Base-by-base conservation (phyloP, 2,113 vertebrate genomes). In the Ctenodactylus gundi region DNA sequence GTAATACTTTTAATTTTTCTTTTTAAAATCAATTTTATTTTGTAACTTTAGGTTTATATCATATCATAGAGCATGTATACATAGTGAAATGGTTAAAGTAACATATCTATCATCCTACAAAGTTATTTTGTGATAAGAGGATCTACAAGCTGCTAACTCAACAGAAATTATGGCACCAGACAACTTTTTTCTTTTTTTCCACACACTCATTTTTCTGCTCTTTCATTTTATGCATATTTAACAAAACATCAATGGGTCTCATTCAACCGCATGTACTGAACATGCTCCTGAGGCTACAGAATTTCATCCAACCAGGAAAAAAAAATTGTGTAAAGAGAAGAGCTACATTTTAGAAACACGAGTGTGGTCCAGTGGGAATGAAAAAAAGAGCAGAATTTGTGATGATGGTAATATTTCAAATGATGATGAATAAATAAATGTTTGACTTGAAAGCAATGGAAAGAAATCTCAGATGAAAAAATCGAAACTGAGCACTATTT, bases 341-440 rank as follows among this genome's bases (percentile, higher is more conserved):
- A 72, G 44, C 7, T 39, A 3, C 7, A 34, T 12, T 94, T 73
- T 15, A 4, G 29, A 88, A 75, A 23, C 8, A 70, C 18, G 20
- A 5, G 0, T 51, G 0, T 34, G 18, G 34, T 67, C 39, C 4
- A 6, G 0, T 21, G 12, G 21, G 10, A 7, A 49, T 25, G 0
- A 53, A 58, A 58, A 85, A n/a, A n/a, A 86, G 6, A 64, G 6
- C 7, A 57, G 21, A 88, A 29, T 82, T 85, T 53, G 49, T 68
- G 53, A 53, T 77, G 62, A 76, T 73, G 6, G 2, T 31, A 49
- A 41, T 36, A 17, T 68, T 92, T 78, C 9, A 49, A 77, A 49
- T 53, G 6, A 83, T 65, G 9, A 44, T 77, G 82, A 87, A 67
- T 44, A 90, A 77, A 17, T 18, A 29, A 82, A 10, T 11, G 1